Evolutionary conservation across 2,113 vertebrate species (phyloP).

Genomic region (Pontoporia blainvillei): DNA sequence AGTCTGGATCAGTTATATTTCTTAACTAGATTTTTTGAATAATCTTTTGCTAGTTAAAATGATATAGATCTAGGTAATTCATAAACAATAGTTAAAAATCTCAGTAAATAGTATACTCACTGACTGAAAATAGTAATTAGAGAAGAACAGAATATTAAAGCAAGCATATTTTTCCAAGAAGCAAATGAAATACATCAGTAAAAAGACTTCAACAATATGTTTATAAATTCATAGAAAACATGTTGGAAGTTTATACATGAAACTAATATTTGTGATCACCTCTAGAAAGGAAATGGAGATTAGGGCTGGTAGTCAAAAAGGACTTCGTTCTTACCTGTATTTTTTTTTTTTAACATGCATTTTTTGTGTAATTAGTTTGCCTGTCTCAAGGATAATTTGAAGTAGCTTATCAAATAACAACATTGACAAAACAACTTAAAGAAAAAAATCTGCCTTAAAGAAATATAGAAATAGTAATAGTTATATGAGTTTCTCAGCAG

Average conservation of each 20-base stretch:
- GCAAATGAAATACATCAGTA: neutral
- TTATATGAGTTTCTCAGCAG: neutral
- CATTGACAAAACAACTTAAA: neutral
- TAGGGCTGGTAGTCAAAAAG: neutral
- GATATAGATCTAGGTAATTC: neutral
- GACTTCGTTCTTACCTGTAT: neutral
- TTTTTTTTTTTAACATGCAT: neutral
- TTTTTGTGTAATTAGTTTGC: neutral
- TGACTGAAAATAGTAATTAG: neutral
- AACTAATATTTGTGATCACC: neutral
- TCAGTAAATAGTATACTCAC: neutral
- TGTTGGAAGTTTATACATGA: neutral
- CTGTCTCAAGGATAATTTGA: neutral
- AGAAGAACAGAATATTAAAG: neutral
- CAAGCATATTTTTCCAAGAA: neutral
- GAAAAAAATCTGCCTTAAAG: neutral
- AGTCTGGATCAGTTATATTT: neutral
- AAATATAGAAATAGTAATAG: neutral
- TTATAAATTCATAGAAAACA: neutral
- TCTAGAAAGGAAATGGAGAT: neutral
- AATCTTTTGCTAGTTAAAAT: neutral
- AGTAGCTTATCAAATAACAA: neutral
- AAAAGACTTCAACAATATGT: neutral
- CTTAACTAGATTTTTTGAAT: neutral
- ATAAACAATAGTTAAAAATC: neutral